A percentile compares a stretch with the other conserved stretches of the same genome.
These are phyloP conservation scores for Drosophila busckii DNA, from an alignment of 1,140 invertebrate genomes.

Conservation along the genomic window DNA sequence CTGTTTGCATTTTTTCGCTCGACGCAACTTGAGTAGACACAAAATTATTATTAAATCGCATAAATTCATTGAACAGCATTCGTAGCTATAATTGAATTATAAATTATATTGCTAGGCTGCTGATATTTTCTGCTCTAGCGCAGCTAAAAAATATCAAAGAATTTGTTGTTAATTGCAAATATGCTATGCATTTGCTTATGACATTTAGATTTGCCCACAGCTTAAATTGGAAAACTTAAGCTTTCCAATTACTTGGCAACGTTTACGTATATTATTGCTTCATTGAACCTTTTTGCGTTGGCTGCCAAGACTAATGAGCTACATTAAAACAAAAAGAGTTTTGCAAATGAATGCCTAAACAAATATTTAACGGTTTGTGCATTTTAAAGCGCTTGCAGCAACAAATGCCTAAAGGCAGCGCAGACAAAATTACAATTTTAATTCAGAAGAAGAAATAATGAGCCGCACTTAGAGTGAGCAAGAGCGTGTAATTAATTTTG, in stretches of 20 bases:
- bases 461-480: slow-evolving; percentile 13
- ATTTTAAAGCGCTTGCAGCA: slow-evolving; percentile 11
- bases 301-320: slow-evolving; percentile 15
- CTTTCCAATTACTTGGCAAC: slow-evolving; percentile 15
- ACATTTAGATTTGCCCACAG: too few relatives aligned
- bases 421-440: slow-evolving; percentile 18
- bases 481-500: slow-evolving; percentile 26
- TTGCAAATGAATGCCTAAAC: slow-evolving; percentile 1
- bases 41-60: slow-evolving; percentile 25
- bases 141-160: too few relatives aligned
- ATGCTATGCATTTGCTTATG: not conserved
- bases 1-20: slow-evolving; percentile 17
- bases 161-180: slow-evolving; percentile 2
- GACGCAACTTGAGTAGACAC: slow-evolving; percentile 2
- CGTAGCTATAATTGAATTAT: slow-evolving; percentile 33
- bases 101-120: slow-evolving; percentile 23
- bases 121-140: too few relatives aligned
- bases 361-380: slow-evolving; percentile 31
- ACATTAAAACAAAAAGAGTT: slow-evolving; percentile 6
- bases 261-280: slow-evolving; percentile 6
- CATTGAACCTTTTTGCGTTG: slow-evolving; percentile 1
- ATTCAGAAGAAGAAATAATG: slow-evolving; percentile 14
- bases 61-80: slow-evolving; percentile 37
- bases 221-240: too few relatives aligned
- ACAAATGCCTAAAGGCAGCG: slow-evolving; percentile 17